Evolutionary conservation across 2,113 vertebrate genomes (phyloP).

Genomic region (Eclectus roratus): DNA sequence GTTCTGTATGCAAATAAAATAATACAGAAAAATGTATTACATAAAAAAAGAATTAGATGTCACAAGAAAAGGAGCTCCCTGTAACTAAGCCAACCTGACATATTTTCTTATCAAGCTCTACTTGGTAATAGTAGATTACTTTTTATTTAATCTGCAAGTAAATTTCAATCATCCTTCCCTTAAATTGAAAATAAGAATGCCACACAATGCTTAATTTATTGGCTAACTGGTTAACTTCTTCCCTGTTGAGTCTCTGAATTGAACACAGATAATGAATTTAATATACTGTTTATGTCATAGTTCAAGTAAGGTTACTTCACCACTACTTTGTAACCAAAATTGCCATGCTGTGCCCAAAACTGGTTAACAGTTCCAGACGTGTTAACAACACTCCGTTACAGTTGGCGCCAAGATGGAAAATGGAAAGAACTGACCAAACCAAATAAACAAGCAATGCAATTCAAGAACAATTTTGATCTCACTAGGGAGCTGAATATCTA

Average conservation of each 20-base stretch:
- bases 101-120: neutral
- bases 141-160: neutral
- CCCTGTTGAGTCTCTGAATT: neutral
- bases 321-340: neutral
- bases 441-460: slow-evolving; percentile 24
- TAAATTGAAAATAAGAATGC: neutral
- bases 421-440: neutral
- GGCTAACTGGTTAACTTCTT: neutral
- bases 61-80: neutral
- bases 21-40: neutral
- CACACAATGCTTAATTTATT: neutral
- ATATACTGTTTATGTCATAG: neutral
- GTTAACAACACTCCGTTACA: neutral
- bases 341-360: neutral
- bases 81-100: neutral
- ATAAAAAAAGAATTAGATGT: neutral
- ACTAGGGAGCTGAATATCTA: slow-evolving; percentile 2
- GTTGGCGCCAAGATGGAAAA: neutral
- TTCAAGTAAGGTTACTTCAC: neutral
- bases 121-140: neutral
- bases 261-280: neutral
- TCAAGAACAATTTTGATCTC: neutral
- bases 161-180: neutral
- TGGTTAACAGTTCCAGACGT: neutral
- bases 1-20: neutral